These are phyloP conservation scores for Cyprinodon variegatus DNA, from an alignment of 2,113 vertebrate genomes.

Conservation along the genomic window DNA sequence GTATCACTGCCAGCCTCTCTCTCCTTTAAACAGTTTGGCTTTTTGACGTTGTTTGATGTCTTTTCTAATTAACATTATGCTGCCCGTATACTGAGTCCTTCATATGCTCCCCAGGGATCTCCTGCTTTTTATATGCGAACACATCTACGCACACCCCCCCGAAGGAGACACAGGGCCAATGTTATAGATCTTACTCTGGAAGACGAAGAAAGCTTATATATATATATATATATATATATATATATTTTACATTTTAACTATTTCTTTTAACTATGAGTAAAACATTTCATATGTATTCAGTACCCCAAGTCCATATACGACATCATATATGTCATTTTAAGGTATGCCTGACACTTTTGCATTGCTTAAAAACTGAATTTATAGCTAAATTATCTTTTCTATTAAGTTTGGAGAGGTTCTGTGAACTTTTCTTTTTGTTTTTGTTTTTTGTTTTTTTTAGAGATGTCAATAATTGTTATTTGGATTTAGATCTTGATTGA, in stretches of 20 bases:
- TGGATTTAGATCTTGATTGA: background rate
- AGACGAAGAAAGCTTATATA: background rate
- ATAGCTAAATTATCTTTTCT: too few species aligned
- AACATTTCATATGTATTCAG: too few species aligned
- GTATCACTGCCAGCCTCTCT: background rate
- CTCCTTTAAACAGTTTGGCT: background rate
- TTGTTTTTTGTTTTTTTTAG: too few species aligned
- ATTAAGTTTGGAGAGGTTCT: too few species aligned
- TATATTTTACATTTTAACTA: too few species aligned
- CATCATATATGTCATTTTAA: too few species aligned
- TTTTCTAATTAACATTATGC: background rate
- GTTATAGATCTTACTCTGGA: slow-evolving; percentile 8
- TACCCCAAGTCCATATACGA: too few species aligned
- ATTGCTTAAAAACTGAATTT: too few species aligned
- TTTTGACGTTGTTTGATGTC: background rate
- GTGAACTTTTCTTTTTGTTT: too few species aligned
- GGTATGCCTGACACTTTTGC: too few species aligned
- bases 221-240: too few species aligned
- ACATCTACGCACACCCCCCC: background rate
- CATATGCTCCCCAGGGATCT: background rate
- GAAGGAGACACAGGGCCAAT: background rate
- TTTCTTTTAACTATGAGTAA: too few species aligned
- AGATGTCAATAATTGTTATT: background rate
- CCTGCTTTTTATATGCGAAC: background rate
- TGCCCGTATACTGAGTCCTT: background rate